phyloP scores from a whole-genome alignment of 2,113 vertebrate genomes.

The Anser brachyrhynchus region DNA sequence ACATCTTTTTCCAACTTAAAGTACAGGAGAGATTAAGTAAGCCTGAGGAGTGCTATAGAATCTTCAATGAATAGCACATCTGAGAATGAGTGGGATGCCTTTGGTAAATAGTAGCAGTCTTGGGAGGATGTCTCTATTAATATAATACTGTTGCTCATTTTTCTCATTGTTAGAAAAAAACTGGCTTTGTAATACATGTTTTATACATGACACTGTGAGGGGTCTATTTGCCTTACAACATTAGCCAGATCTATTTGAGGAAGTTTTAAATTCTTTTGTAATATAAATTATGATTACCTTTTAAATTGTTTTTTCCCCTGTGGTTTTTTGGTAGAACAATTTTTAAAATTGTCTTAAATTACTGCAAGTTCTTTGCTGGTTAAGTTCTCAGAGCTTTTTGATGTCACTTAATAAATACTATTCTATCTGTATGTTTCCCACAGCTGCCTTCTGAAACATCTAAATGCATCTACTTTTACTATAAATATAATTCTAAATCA shows the following conservation, averaged over 20 bases:
- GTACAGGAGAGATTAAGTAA: background rate
- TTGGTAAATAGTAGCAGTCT: background rate
- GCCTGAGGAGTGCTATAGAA: background rate
- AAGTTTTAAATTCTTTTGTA: background rate
- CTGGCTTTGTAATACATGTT: background rate
- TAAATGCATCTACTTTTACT: background rate
- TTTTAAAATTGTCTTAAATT: background rate
- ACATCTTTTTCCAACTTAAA: background rate
- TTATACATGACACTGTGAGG: background rate
- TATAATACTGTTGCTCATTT: background rate
- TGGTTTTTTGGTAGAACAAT: background rate
- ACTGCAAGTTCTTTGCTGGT: background rate
- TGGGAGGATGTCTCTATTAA: background rate
- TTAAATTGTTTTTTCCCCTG: background rate
- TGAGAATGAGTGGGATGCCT: background rate
- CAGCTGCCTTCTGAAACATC: slow-evolving; percentile 1
- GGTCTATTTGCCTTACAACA: background rate
- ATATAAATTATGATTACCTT: background rate
- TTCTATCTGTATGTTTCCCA: background rate
- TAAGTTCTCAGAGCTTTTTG: background rate
- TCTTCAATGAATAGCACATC: background rate
- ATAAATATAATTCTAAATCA: slow-evolving; percentile 47
- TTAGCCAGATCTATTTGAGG: background rate
- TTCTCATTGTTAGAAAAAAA: background rate
- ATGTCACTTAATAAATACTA: background rate